Evolutionary conservation across 2,113 vertebrate species (phyloP).

Genomic region (Himantopus leucocephalus): DNA sequence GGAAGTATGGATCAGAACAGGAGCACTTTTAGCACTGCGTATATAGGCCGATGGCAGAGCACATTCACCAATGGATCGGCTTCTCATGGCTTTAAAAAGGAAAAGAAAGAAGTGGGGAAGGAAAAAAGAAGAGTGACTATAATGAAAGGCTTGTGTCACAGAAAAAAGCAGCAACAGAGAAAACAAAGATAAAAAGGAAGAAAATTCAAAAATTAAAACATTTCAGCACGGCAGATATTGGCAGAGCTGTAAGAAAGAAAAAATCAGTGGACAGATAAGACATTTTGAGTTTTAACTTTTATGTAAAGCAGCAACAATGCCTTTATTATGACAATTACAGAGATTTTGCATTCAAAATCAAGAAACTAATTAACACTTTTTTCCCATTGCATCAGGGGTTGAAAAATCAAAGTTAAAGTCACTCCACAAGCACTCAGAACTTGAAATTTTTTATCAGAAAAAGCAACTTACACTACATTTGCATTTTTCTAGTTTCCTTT

Average conservation of each 20-base stretch:
- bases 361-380: conserved; percentile 48
- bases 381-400: conserved; percentile 61
- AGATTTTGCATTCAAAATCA: conserved; percentile 60
- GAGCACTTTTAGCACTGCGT: conserved; percentile 99
- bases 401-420: conserved; percentile 55
- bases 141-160: conserved; percentile 84
- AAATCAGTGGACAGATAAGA: conserved; percentile 76
- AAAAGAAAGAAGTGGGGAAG: conserved; percentile 84
- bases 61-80: conserved; percentile 99
- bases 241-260: conserved; percentile 80
- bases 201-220: conserved; percentile 83
- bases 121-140: conserved; percentile 83
- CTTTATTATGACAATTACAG: conserved; percentile 58
- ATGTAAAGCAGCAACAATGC: conserved; percentile 73
- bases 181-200: conserved; percentile 81
- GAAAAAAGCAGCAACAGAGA: conserved; percentile 83
- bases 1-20: conserved; percentile 98
- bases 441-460: background rate
- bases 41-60: conserved; percentile 99
- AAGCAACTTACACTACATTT: background rate
- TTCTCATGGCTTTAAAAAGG: conserved; percentile 96
- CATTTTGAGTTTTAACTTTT: conserved; percentile 68
- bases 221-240: conserved; percentile 82
- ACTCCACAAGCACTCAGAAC: background rate
- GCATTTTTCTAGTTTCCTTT: conserved; percentile 27